Evolutionary conservation across 1,140 invertebrate species (phyloP).

Genomic region (Aphaenogaster rudis): DNA sequence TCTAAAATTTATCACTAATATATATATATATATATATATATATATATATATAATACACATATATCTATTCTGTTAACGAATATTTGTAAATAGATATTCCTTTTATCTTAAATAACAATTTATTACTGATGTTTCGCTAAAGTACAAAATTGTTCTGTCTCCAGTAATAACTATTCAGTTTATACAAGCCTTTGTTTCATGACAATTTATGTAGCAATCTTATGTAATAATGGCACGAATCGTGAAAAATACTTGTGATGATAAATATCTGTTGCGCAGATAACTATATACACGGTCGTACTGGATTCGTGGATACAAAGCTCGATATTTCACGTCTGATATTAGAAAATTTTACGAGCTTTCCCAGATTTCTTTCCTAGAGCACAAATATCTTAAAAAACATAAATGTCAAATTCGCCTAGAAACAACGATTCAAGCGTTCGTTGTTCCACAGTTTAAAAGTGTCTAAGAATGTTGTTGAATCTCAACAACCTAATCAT

Average conservation of each 20-base stretch:
- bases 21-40: background rate
- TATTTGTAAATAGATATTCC: background rate
- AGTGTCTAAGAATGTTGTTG: conserved; percentile 6
- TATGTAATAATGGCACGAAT: conserved; percentile 38
- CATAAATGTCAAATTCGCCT: conserved; percentile 26
- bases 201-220: conserved; percentile 3
- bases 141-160: conserved; percentile 1
- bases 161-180: conserved; percentile 13
- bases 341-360: conserved; percentile 20
- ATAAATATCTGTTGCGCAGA: conserved; percentile 37
- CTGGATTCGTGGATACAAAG: background rate
- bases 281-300: conserved; percentile 13
- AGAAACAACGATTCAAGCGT: conserved; percentile 11
- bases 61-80: background rate
- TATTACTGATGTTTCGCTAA: conserved; percentile 10
- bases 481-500: background rate
- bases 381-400: background rate
- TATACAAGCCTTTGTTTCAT: conserved; percentile 27
- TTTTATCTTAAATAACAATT: conserved; percentile 12
- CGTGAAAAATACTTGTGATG: conserved; percentile 4
- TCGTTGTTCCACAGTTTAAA: conserved; percentile 26
- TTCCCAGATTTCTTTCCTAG: background rate
- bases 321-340: background rate
- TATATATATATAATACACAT: background rate
- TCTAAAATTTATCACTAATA: conserved; percentile 9